These are phyloP conservation scores for Spheniscus mendiculus DNA, from an alignment of 2,113 vertebrate species.

Conservation along the genomic window DNA sequence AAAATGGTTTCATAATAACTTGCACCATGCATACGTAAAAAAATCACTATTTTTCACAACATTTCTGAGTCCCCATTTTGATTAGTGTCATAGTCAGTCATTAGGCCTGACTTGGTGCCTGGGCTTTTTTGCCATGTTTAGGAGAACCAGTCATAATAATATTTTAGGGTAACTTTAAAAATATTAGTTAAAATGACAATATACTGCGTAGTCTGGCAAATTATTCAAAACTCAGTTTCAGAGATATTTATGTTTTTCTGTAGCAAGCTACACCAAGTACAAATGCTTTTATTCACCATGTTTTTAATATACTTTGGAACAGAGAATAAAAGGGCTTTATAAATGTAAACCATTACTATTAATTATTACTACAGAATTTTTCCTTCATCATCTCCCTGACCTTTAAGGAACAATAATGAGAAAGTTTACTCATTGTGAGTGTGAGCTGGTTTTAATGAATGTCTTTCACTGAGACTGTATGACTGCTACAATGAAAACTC, in stretches of 20 bases:
- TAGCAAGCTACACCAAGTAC: background rate
- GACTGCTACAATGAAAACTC: background rate
- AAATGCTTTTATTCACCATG: background rate
- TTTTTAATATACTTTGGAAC: background rate
- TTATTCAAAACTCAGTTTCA: background rate
- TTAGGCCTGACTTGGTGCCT: background rate
- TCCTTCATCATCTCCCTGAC: background rate
- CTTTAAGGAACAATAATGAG: background rate
- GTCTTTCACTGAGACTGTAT: background rate
- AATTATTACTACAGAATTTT: background rate
- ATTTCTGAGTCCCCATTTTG: background rate
- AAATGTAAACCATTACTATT: background rate
- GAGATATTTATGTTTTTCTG: background rate
- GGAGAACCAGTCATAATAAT: background rate
- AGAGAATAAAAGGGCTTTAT: background rate
- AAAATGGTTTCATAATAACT: background rate
- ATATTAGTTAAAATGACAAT: background rate
- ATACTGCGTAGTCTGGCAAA: background rate
- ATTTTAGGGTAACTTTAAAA: background rate
- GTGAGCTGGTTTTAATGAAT: background rate
- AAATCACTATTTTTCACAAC: background rate
- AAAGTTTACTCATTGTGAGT: background rate
- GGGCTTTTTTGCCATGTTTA: background rate
- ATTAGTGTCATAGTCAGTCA: background rate
- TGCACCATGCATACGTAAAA: background rate